Evolutionary conservation across 1,140 invertebrate species (phyloP).

Genomic region (Anastrepha obliqua): DNA sequence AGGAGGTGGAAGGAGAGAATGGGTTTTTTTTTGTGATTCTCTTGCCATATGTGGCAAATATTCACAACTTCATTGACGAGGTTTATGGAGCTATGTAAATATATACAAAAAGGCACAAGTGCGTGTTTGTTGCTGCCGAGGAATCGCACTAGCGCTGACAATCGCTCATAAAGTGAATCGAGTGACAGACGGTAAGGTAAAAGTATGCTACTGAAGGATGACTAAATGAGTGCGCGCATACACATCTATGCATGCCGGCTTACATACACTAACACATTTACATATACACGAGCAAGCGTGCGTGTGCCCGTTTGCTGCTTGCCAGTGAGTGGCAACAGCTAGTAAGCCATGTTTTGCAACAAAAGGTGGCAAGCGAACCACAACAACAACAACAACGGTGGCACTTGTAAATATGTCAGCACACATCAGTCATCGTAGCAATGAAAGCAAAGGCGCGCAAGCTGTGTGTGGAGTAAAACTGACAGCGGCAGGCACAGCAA

Average conservation of each 20-base stretch:
- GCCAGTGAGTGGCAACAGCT: neutral
- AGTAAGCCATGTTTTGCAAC: neutral
- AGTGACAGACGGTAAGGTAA: neutral
- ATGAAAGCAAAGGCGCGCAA: neutral
- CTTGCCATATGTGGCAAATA: neutral
- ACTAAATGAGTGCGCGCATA: neutral
- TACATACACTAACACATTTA: too few relatives aligned
- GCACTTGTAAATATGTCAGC: constrained; percentile 6
- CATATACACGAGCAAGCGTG: too few relatives aligned
- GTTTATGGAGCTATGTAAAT: neutral
- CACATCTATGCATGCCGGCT: too few relatives aligned
- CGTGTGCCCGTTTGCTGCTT: neutral
- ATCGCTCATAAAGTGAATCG: constrained; percentile 26
- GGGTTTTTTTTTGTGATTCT: neutral
- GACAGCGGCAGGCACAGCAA: neutral
- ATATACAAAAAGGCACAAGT: neutral
- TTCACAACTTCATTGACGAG: constrained; percentile 26
- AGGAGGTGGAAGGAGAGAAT: neutral
- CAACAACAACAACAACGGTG: neutral
- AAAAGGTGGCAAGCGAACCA: constrained; percentile 8
- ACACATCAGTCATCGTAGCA: constrained; percentile 23
- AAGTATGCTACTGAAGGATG: neutral
- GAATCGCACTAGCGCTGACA: neutral
- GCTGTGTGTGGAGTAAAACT: neutral
- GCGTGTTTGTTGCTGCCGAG: neutral